Conservation (phyloP, 2,888 invertebrate species). For the Patella depressa region DNA sequence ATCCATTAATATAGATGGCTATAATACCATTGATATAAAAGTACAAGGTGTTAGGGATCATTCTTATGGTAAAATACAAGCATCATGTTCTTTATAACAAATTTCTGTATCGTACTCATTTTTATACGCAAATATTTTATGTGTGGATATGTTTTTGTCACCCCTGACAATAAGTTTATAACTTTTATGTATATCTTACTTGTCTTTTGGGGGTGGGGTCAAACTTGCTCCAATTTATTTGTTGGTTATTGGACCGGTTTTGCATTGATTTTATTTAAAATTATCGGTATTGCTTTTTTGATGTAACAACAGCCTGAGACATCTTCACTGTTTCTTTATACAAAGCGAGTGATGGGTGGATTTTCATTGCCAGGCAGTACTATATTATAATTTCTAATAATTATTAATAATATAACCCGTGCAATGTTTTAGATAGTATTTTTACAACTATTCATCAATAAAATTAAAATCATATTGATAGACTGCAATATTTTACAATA, state of each 20-base stretch:
- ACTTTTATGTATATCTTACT: background rate
- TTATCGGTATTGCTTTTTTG: too few species aligned
- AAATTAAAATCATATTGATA: too few species aligned
- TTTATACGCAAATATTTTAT: background rate
- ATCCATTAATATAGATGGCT: conserved; percentile 75
- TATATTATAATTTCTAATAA: too few species aligned
- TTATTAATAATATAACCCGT: too few species aligned
- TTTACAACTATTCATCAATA: too few species aligned
- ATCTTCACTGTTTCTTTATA: too few species aligned
- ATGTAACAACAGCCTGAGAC: too few species aligned
- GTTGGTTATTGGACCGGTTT: background rate
- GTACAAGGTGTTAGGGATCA: conserved; percentile 84
- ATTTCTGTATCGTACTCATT: background rate
- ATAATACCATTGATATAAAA: conserved; percentile 72
- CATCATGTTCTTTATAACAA: background rate
- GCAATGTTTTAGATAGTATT: too few species aligned
- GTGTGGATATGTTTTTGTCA: background rate
- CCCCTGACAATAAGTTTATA: background rate
- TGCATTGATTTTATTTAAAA: too few species aligned
- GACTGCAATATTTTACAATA: too few species aligned
- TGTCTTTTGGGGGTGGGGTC: background rate
- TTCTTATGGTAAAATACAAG: conserved; percentile 76
- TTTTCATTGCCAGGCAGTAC: too few species aligned
- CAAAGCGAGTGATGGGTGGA: too few species aligned
- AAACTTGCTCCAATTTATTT: background rate